Base-by-base conservation (phyloP, 1,140 invertebrate species). In the Heliconius congener region DNA sequence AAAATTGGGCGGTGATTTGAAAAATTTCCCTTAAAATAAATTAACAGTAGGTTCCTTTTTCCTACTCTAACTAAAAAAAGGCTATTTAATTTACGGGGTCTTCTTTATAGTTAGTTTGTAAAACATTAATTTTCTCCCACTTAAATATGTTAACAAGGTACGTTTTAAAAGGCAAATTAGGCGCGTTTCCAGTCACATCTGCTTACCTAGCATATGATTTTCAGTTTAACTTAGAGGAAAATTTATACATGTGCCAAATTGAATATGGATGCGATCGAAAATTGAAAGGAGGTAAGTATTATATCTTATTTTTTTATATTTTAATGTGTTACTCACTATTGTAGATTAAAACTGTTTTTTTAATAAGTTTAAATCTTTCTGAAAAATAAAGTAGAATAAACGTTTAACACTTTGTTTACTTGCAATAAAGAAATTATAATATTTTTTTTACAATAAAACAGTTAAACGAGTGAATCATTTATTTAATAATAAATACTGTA, bases 101-200 rank as follows among this genome's bases (percentile, higher is more conserved):
- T 66, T 66, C 4, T 5, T 0, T 3, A 23, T 23, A n/a, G 57
- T 27, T 57, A 42, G 42, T n/a, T n/a, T 23, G 11, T 42, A 23
- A 46, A 46, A 46, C 39, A 27, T 73, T 27, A 46, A 73, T 73
- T 42, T 73, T 23, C 71, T 27, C 11, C 39, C 42, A 39, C 71
- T 73, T 46, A 50, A 73, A 66, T 66, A 73, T 76, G 74, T 76
- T 70, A 76, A 76, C 66, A 60, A 46, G 37, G 8, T 37, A 46
- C 34, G 23, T 30, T 76, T 76, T 70, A 30, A 76, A 76, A 70
- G 57, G 74, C 74, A 76, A 76, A 76, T 76, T 55, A 76, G 60
- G 60, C 66, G 23, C 74, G 71, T 37, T 73, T 50, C 34, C 27
- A 50, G 34, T 46, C 39, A 73, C 71, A 50, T 72, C 27, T 66